Evolutionary conservation across 1,140 invertebrate genomes (phyloP).

Genomic region (Zaprionus taronus): DNA sequence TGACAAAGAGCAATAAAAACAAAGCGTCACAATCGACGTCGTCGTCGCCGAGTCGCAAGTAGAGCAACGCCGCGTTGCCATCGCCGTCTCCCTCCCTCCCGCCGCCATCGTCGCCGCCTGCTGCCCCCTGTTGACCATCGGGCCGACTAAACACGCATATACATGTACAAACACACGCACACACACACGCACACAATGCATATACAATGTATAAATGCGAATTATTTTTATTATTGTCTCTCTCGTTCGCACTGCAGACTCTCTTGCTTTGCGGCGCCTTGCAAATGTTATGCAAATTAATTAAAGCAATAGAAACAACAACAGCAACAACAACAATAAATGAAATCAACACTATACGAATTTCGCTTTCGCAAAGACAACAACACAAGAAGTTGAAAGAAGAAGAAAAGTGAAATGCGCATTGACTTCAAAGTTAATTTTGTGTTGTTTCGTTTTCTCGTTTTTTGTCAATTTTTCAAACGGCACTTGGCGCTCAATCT

Average conservation of each 20-base stretch:
- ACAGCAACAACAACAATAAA: conserved; percentile 40
- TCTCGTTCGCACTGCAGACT: conserved; percentile 36
- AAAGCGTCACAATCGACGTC: conserved; percentile 36
- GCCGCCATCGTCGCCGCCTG: background rate
- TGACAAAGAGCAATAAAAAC: conserved; percentile 41
- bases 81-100: conserved; percentile 1
- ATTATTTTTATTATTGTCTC: conserved; percentile 46
- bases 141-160: conserved; percentile 31
- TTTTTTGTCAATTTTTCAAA: conserved; percentile 74
- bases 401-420: conserved; percentile 77
- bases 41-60: conserved; percentile 28
- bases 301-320: conserved; percentile 45
- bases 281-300: conserved; percentile 70
- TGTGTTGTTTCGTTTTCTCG: conserved; percentile 24
- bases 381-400: conserved; percentile 40
- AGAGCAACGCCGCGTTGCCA: conserved; percentile 44
- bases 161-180: conserved; percentile 13
- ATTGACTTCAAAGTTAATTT: conserved; percentile 58
- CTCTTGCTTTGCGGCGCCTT: conserved; percentile 31
- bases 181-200: conserved; percentile 15
- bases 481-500: conserved; percentile 60
- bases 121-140: conserved; percentile 46
- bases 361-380: conserved; percentile 68
- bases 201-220: conserved; percentile 21
- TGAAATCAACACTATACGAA: conserved; percentile 65